Conservation (phyloP, 2,797 vertebrate species). For the Notoglanidium macrostoma region DNA sequence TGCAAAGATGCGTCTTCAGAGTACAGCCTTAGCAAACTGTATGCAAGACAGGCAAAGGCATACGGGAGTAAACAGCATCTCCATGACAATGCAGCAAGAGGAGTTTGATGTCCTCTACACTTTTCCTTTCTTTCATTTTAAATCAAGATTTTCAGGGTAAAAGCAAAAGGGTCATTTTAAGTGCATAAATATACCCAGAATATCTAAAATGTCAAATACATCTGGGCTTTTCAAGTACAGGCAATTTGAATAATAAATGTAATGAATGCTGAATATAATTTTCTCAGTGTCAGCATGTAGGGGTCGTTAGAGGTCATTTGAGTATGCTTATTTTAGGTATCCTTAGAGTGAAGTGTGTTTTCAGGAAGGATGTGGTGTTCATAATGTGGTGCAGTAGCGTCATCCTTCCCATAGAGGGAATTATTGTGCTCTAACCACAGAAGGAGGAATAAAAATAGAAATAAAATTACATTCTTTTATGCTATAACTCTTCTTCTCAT, state of each 20-base stretch:
- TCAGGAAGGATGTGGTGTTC: background rate
- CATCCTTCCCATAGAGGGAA: conserved; percentile 30
- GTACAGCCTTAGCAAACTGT: conserved; percentile 17
- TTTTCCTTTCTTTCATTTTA: background rate
- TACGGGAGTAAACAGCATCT: conserved; percentile 5
- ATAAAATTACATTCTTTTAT: background rate
- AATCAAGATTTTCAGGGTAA: background rate
- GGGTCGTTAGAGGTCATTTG: background rate
- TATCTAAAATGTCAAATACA: background rate
- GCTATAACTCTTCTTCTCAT: background rate
- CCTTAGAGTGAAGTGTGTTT: background rate
- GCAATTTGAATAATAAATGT: background rate
- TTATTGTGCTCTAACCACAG: background rate
- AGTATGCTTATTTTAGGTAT: background rate
- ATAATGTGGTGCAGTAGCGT: conserved; percentile 4
- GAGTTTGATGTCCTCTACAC: background rate
- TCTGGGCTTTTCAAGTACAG: background rate
- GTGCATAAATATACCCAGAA: background rate
- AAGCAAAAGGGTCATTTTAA: conserved; percentile 15
- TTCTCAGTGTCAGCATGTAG: background rate
- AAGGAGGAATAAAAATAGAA: background rate
- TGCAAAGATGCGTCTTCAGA: conserved; percentile 34
- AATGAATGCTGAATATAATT: background rate
- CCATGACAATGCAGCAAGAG: conserved; percentile 30
- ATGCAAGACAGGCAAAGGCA: conserved; percentile 13